phyloP scores from a whole-genome alignment of 1,140 invertebrate genomes.

The Wiebesia pumilae region DNA sequence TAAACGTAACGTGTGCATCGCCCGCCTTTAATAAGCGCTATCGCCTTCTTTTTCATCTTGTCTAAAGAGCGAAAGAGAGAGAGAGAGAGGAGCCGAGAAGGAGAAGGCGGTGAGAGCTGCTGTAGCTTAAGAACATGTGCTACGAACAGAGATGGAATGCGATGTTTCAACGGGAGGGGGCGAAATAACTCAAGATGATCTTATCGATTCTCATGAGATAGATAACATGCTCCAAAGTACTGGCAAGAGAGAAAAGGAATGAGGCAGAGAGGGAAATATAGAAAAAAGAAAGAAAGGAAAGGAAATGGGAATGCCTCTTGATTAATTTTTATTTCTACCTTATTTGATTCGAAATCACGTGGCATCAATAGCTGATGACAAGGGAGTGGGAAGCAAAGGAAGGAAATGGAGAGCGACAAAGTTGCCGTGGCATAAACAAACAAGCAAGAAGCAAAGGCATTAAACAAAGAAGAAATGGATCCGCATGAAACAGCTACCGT shows the following conservation, averaged over 20 bases:
- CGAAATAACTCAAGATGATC: conserved; percentile 38
- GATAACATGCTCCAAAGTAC: conserved; percentile 20
- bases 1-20: not conserved
- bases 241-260: not conserved
- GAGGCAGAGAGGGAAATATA: not conserved
- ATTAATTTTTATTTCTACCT: conserved; percentile 36
- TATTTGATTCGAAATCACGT: conserved; percentile 16
- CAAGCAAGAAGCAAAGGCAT: not conserved
- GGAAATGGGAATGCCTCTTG: not conserved
- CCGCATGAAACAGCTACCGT: conserved; percentile 3
- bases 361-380: not conserved
- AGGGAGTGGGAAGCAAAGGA: not conserved
- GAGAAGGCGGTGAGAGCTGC: not conserved
- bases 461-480: conserved; percentile 8
- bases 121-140: conserved; percentile 14
- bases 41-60: conserved; percentile 22
- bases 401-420: not conserved
- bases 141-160: conserved; percentile 14
- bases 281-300: not conserved
- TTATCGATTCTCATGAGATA: conserved; percentile 43
- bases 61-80: not conserved
- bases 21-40: conserved; percentile 39
- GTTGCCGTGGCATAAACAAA: not conserved
- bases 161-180: not conserved
- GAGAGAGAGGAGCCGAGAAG: not conserved